A percentile compares a stretch with the other conserved stretches of the same genome.
These are phyloP conservation scores for Scolopax mira DNA, from an alignment of 2,113 vertebrate genomes.

Conservation along the genomic window DNA sequence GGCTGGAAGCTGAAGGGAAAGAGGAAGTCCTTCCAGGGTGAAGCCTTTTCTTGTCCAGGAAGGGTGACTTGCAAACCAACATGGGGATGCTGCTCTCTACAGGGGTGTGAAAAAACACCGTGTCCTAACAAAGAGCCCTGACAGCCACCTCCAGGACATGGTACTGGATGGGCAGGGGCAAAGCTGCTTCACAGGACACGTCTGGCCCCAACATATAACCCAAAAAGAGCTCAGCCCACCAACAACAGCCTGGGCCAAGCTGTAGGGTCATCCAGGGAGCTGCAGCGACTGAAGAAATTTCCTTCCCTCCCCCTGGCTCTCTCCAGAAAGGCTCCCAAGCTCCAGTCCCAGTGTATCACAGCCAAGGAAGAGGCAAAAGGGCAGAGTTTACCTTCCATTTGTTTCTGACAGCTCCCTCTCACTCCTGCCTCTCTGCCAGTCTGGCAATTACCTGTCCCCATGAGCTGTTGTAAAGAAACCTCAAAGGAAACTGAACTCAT, in stretches of 20 bases:
- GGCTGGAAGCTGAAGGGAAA: background rate
- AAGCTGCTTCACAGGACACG: background rate
- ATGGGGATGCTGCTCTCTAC: background rate
- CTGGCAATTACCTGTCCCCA: background rate
- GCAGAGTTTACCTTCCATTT: background rate
- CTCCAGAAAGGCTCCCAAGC: background rate
- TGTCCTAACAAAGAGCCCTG: background rate
- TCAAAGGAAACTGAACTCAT: background rate
- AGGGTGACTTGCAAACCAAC: background rate
- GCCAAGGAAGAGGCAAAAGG: background rate
- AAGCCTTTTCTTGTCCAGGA: background rate
- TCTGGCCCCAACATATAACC: accelerated
- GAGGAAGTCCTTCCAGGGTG: background rate
- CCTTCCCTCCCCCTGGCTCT: background rate
- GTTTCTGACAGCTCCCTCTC: background rate
- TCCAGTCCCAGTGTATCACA: background rate
- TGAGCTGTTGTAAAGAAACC: background rate
- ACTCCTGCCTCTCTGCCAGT: background rate
- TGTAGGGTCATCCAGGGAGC: background rate
- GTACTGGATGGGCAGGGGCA: background rate
- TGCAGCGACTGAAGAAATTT: background rate
- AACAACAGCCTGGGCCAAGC: background rate
- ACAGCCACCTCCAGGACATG: background rate
- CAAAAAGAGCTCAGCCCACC: background rate
- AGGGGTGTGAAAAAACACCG: accelerated